Conservation (phyloP, 2,888 invertebrate species). For the Lithophane ornitopus region DNA sequence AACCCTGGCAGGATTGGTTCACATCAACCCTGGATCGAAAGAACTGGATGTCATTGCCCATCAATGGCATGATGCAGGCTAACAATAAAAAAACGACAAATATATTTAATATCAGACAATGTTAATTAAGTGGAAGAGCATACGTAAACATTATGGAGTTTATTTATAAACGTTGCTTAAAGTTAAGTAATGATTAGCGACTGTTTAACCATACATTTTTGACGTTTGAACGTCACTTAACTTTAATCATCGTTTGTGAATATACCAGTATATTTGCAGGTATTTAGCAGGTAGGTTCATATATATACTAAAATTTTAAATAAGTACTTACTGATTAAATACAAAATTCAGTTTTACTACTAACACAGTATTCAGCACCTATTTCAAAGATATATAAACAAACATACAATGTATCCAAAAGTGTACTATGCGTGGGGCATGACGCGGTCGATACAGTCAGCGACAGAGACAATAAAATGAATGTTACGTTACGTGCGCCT, state of each 20-base stretch:
- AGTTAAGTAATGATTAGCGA: too few relatives aligned
- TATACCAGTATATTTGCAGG: too few relatives aligned
- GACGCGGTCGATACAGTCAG: conserved; percentile 56
- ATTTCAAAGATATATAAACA: conserved; percentile 12
- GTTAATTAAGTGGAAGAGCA: background rate
- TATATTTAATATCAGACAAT: background rate
- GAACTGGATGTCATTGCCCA: background rate
- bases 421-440: conserved; percentile 57
- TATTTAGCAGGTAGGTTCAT: background rate
- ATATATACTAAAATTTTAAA: background rate
- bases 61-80: background rate
- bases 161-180: too few relatives aligned
- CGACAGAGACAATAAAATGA: conserved; percentile 56
- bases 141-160: too few relatives aligned
- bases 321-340: background rate
- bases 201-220: too few relatives aligned
- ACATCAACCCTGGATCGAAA: background rate
- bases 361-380: conserved; percentile 8
- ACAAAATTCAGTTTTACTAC: background rate
- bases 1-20: too few relatives aligned
- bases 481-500: conserved; percentile 49
- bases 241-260: too few relatives aligned
- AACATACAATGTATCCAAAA: conserved; percentile 32
- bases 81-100: background rate
- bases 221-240: too few relatives aligned